These are phyloP conservation scores for Equus quagga DNA, from an alignment of 2,113 vertebrate genomes.

Conservation along the genomic window DNA sequence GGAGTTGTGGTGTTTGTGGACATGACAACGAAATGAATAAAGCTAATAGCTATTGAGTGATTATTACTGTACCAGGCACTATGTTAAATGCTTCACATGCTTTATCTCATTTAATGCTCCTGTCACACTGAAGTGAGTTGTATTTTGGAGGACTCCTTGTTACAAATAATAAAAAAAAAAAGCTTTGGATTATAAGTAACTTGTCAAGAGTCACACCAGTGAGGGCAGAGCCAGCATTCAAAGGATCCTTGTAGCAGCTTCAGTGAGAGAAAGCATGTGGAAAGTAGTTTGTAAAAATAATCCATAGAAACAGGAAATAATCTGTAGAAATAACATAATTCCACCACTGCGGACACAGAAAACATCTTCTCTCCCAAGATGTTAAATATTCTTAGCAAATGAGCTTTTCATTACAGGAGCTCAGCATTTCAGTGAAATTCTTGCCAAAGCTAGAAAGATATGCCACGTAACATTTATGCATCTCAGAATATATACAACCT, in stretches of 20 bases:
- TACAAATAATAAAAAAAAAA: background rate
- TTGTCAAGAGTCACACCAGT: background rate
- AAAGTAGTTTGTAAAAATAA: background rate
- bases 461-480: background rate
- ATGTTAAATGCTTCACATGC: background rate
- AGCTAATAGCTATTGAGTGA: no score
- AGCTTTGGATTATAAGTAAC: background rate
- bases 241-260: background rate
- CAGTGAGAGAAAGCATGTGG: background rate
- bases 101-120: background rate
- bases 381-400: background rate
- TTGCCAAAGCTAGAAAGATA: background rate
- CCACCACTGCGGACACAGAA: background rate
- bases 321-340: background rate
- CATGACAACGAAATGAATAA: no score
- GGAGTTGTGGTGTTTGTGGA: no score
- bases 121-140: background rate
- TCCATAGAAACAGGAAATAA: background rate
- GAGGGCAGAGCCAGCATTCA: background rate
- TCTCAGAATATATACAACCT: background rate
- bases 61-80: no score
- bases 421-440: background rate
- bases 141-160: background rate
- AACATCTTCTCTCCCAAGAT: background rate
- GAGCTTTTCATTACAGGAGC: background rate